A percentile compares a stretch with the other conserved stretches of the same genome.
These are phyloP conservation scores for Tragopan temminckii DNA, from an alignment of 2,797 vertebrate genomes.

Conservation along the genomic window DNA sequence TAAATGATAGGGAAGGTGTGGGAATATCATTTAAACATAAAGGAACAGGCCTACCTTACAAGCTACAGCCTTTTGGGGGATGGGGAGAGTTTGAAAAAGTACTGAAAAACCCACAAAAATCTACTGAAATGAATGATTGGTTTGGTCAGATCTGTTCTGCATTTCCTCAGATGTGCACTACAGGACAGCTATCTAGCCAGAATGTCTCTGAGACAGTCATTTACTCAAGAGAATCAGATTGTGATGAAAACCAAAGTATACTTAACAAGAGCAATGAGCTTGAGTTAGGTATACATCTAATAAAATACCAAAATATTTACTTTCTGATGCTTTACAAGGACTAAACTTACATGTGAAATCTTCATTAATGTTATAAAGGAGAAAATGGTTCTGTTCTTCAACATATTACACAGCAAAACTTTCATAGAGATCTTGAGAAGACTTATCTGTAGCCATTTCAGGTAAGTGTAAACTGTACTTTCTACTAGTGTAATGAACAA, in stretches of 20 bases:
- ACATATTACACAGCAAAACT: not conserved
- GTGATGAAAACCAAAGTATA: not conserved
- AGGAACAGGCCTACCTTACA: not conserved
- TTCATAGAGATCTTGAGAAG: not conserved
- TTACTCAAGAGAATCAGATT: too few species aligned
- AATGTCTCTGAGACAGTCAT: fast-evolving
- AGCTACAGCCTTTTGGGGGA: not conserved
- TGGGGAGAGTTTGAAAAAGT: not conserved
- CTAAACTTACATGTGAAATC: not conserved
- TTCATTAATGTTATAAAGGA: not conserved
- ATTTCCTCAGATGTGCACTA: not conserved
- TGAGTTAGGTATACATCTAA: not conserved
- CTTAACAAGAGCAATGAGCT: fast-evolving
- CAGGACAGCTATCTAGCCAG: not conserved
- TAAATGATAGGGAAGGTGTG: not conserved
- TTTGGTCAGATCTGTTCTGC: not conserved
- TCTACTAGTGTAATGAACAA: fast-evolving
- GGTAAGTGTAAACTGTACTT: not conserved
- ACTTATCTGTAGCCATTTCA: not conserved
- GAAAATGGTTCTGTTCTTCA: not conserved
- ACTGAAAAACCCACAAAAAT: not conserved
- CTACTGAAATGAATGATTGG: not conserved
- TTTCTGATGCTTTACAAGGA: not conserved
- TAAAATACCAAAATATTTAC: not conserved
- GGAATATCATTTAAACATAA: fast-evolving